Conservation (phyloP, 1,140 invertebrate genomes). For the Papilio xuthus region DNA sequence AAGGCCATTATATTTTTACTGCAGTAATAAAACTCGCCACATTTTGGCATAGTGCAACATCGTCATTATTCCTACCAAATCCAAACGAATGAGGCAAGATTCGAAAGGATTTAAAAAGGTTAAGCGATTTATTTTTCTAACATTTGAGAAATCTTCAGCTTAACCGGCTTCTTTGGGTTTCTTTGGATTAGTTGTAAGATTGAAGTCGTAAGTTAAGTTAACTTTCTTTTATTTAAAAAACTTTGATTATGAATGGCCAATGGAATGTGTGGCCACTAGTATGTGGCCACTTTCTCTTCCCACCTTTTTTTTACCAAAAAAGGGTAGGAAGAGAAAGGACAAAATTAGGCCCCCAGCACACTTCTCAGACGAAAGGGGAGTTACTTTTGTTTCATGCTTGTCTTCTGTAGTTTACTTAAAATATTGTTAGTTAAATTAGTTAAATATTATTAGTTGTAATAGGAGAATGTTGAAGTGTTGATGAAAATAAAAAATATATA, state of each 20-base stretch:
- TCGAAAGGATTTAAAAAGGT: slow-evolving; percentile 25
- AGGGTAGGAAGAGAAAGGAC: too few species aligned
- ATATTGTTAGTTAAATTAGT: background rate
- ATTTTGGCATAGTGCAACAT: slow-evolving; percentile 16
- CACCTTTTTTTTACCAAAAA: too few species aligned
- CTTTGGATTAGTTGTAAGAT: background rate
- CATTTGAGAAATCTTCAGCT: slow-evolving; percentile 9
- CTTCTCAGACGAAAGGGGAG: too few species aligned
- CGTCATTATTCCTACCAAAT: background rate
- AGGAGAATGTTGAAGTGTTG: too few species aligned
- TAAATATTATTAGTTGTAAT: too few species aligned
- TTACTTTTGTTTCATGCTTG: too few species aligned
- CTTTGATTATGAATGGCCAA: too few species aligned
- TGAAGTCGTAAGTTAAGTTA: background rate
- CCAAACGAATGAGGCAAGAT: slow-evolving; percentile 13
- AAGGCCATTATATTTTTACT: slow-evolving; percentile 14
- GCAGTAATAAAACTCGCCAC: slow-evolving; percentile 5
- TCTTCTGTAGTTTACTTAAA: background rate
- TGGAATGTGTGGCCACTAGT: too few species aligned
- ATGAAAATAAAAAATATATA: too few species aligned
- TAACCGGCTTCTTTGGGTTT: slow-evolving; percentile 11
- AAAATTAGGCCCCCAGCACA: too few species aligned
- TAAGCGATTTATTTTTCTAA: slow-evolving; percentile 10
- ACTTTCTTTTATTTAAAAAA: too few species aligned
- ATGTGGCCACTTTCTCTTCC: too few species aligned